Conservation (phyloP, 2,888 invertebrate species). For the Augochlorella aurata region DNA sequence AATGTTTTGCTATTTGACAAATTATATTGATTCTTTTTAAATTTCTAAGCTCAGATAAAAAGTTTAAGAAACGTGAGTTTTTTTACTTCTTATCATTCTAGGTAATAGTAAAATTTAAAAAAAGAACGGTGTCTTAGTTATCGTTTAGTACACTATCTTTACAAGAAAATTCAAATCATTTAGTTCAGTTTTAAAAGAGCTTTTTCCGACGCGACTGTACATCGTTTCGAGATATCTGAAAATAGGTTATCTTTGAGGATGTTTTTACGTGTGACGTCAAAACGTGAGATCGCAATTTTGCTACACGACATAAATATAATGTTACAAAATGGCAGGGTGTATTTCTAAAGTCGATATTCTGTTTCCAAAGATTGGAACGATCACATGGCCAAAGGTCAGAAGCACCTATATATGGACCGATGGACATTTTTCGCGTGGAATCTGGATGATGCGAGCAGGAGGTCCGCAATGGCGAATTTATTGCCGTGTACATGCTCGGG, state of each 20-base stretch:
- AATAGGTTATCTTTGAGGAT: not conserved
- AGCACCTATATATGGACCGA: not conserved
- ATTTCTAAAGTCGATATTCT: not conserved
- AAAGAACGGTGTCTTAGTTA: no score
- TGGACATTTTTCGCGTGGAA: not conserved
- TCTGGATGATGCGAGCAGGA: not conserved
- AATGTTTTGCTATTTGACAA: no score
- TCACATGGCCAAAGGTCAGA: not conserved
- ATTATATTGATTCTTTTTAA: no score
- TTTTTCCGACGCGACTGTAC: no score
- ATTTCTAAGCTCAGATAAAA: no score
- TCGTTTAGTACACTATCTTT: no score
- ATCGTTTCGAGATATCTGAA: not conserved
- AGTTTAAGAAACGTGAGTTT: no score
- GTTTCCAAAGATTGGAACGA: no score
- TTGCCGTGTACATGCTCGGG: not conserved
- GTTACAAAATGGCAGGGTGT: not conserved
- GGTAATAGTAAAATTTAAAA: no score
- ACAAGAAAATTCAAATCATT: no score
- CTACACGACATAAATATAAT: not conserved
- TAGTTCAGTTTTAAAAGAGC: no score
- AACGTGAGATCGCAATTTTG: not conserved
- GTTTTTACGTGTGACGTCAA: not conserved
- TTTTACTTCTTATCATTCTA: no score
- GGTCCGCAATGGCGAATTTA: conserved; percentile 27